phyloP scores from a whole-genome alignment of 2,113 vertebrate genomes.

The Phalacrocorax pelagicus region DNA sequence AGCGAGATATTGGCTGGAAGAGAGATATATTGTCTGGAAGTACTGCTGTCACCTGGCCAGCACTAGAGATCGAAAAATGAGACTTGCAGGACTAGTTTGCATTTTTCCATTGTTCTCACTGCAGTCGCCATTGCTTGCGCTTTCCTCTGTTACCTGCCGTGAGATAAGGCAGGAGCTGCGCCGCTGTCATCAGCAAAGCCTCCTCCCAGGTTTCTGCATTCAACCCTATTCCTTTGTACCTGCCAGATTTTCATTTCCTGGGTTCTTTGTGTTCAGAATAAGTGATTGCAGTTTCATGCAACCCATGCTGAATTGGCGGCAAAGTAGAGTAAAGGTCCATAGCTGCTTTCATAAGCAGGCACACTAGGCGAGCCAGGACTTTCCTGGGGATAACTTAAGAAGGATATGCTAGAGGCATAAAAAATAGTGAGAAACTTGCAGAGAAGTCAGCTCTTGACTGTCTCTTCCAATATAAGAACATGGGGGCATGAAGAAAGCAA shows the following conservation, averaged over 20 bases:
- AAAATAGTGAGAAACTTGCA: background rate
- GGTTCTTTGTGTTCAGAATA: background rate
- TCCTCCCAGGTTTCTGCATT: constrained; percentile 24
- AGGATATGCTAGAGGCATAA: background rate
- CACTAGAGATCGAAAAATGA: background rate
- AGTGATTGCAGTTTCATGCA: background rate
- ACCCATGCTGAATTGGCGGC: rapidly evolving
- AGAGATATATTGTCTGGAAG: background rate
- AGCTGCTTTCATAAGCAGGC: background rate
- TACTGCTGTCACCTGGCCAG: background rate
- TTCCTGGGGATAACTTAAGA: background rate
- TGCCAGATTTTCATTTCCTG: background rate
- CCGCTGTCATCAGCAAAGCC: background rate
- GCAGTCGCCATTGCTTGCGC: background rate
- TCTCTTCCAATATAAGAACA: background rate
- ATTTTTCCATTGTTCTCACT: background rate
- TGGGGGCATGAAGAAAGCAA: background rate
- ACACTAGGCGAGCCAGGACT: background rate
- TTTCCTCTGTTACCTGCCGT: background rate
- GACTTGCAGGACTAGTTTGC: background rate
- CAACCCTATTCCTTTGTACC: background rate
- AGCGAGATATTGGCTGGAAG: background rate
- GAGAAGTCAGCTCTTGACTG: background rate
- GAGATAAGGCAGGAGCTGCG: background rate
- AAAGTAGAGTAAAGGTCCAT: background rate